Evolutionary conservation across 1,140 invertebrate genomes (phyloP), one percentile per base, ranked within the genome.

Genomic region (Adoxophyes honmai): DNA sequence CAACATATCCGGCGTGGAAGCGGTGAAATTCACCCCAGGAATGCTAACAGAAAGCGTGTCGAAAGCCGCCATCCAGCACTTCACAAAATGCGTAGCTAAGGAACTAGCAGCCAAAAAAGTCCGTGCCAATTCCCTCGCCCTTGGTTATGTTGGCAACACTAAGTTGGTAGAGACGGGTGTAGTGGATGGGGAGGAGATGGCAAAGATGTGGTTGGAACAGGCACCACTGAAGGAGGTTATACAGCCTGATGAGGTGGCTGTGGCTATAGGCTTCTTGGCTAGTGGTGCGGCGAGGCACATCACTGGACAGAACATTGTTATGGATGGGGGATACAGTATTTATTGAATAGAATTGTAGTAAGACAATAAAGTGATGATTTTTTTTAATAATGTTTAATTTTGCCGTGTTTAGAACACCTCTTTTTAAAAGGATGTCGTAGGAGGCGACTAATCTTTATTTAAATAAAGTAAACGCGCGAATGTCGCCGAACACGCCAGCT

Each of bases 1-100:
- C 1, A 95, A 95, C 81, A 91, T 95, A 6, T 94, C 93, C 6
- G 94, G 93, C 70, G 91, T 95, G 1, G 91, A 88, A 68, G 94
- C 93, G 10, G 67, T 92, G 13, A 73, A 93, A 81, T 88, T 93
- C 11, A 92, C 91, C 57, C 81, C 91, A 52, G 84, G 84, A 52
- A 73, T 90, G 36, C 70, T 92, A 35, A 88, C 92, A 0, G 95
- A 95, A 66, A 92, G 91, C 64, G 92, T 94, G 87, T 94, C 93
- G 34, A 95, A 95, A 86, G 78, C 93, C 55, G 93, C 94, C 10
- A 57, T 95, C 6, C 93, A 95, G 78, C 94, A 95, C 68, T 86
- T 95, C 34, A 95, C 94, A 2, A 80, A 91, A 60, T 93, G 91
- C 54, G 60, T 86, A 16, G 91, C 91, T 13, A 88, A 93, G 67